phyloP scores from a whole-genome alignment of 2,113 vertebrate species.

The Clinocottus analis region DNA sequence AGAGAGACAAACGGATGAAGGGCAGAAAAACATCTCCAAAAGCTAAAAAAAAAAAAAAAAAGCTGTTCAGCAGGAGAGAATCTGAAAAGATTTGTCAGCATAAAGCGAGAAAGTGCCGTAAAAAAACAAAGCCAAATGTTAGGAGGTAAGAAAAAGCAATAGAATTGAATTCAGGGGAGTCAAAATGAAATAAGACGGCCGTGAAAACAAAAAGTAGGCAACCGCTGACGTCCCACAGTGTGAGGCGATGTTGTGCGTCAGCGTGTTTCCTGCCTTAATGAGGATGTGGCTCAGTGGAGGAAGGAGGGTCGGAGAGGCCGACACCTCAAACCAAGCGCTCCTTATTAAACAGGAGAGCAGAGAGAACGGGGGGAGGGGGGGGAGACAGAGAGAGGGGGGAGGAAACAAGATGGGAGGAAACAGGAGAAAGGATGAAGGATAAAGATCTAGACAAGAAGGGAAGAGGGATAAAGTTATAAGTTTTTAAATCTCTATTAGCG shows the following conservation, averaged over 20 bases:
- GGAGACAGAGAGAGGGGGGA: neutral
- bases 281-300: slow-evolving; percentile 40
- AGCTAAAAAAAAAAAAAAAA: slow-evolving; percentile 14
- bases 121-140: slow-evolving; percentile 53
- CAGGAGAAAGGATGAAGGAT: neutral
- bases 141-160: slow-evolving; percentile 50
- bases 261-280: slow-evolving; percentile 56
- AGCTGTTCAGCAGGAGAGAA: slow-evolving; percentile 35
- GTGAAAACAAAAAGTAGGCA: slow-evolving; percentile 15
- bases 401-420: neutral
- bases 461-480: neutral
- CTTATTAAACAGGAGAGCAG: slow-evolving; percentile 38
- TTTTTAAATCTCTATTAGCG: too few relatives aligned
- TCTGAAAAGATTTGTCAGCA: slow-evolving; percentile 51
- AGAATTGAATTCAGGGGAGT: slow-evolving; percentile 44
- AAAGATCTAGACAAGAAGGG: neutral
- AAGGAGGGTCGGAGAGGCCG: slow-evolving; percentile 10
- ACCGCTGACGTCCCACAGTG: neutral
- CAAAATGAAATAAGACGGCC: slow-evolving; percentile 44
- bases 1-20: slow-evolving; percentile 6
- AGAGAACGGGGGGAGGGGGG: neutral
- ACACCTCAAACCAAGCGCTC: slow-evolving; percentile 16
- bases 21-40: slow-evolving; percentile 17
- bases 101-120: slow-evolving; percentile 15
- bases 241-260: slow-evolving; percentile 37